Percentiles rank a stretch among this genome's conserved stretches.
Evolutionary conservation across 2,797 vertebrate species (phyloP).

Genomic region (Sebastes ruberrimus): DNA sequence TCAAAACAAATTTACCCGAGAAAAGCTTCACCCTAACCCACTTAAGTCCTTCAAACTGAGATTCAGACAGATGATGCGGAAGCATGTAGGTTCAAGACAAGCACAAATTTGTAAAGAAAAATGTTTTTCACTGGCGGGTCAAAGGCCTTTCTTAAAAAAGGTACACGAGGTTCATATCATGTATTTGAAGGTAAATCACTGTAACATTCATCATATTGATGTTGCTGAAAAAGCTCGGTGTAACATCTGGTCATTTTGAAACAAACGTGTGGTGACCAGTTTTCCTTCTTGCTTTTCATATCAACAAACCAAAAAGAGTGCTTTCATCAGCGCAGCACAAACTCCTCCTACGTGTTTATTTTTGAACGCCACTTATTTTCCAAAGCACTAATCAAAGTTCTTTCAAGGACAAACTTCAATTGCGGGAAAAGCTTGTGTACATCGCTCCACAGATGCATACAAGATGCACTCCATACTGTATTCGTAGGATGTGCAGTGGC

Average conservation of each 20-base stretch:
- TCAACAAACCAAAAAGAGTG: constrained; percentile 20
- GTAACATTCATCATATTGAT: too few relatives aligned
- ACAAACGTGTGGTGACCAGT: background rate
- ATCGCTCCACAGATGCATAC: constrained; percentile 23
- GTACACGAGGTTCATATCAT: too few relatives aligned
- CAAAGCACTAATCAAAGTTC: constrained; percentile 29
- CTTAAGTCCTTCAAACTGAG: too few relatives aligned
- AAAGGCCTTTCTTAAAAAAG: too few relatives aligned
- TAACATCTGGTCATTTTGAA: too few relatives aligned
- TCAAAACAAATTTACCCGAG: background rate
- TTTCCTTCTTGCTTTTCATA: constrained; percentile 20
- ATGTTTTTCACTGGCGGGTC: too few relatives aligned
- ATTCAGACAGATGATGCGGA: too few relatives aligned
- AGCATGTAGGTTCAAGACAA: too few relatives aligned
- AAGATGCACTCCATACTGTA: constrained; percentile 28
- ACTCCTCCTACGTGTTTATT: background rate
- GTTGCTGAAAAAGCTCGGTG: too few relatives aligned
- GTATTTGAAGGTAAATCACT: too few relatives aligned
- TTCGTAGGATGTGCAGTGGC: constrained; percentile 13
- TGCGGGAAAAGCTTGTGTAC: constrained; percentile 12
- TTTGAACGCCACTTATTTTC: constrained; percentile 27
- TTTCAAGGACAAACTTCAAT: constrained; percentile 48
- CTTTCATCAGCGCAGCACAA: constrained; percentile 24
- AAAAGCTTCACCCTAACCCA: too few relatives aligned
- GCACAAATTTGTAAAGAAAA: too few relatives aligned